Base-by-base conservation (phyloP, 2,888 invertebrate genomes). In the Papilio gigon region DNA sequence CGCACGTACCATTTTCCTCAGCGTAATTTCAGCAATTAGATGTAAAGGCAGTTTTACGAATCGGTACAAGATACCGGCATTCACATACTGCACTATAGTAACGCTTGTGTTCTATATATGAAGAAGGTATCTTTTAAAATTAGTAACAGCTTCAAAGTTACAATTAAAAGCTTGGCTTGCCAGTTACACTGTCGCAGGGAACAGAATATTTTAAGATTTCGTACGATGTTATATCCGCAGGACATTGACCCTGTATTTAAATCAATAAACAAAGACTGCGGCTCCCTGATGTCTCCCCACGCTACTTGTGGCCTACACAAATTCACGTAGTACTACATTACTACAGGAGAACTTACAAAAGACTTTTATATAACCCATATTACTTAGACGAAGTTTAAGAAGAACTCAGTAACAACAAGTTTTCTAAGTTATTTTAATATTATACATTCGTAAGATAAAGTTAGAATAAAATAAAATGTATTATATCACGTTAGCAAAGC, bases 211-310 rank as follows among this genome's bases (percentile, higher is more conserved):
- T 53, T 22, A 9, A 47, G 47, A 47, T 44, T 47, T 53, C 2
- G n/a, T 53, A 27, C 14, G 8, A 27, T n/a, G 9, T 2, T 4
- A 47, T 2, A 25, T 53, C 8, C 14, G n/a, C 9, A 50, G 50
- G 50, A n/a, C 50, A 27, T 50, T 50, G 14, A 50, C 25, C 50
- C 27, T 27, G 8, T n/a, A 27, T 5, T 53, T 27, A n/a, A 8
- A 53, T 25, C 50, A 53, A 53, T 53, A 53, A n/a, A 53, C 50
- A 22, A 47, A 53, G 27, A 53, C 27, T 27, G 25, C 6, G 50
- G 27, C 14, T 27, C 50, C 22, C 27, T 53, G 6, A 53, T 27
- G 27, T 25, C 50, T 25, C 25, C 14, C n/a, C 27, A 27, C 25
- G 4, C 20, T 8, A 20, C 2, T 22, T 22, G 11, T 47, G 20